These are phyloP conservation scores for Phthorimaea operculella DNA, from an alignment of 1,140 invertebrate species.

Conservation along the genomic window DNA sequence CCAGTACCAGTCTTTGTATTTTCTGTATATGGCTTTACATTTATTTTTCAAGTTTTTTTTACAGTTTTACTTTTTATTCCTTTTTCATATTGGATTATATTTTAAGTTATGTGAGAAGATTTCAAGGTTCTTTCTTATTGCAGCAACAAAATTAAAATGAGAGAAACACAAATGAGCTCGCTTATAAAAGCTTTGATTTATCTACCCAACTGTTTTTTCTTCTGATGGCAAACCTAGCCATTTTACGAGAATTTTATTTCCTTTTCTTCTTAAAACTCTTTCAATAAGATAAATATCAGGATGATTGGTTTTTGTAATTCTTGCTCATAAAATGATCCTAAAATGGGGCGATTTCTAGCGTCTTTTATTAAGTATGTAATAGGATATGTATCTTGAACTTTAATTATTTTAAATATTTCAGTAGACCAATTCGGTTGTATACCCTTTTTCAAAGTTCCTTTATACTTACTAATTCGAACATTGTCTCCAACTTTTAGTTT, in stretches of 20 bases:
- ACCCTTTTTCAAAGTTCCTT: slow-evolving; percentile 47
- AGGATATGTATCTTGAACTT: background rate
- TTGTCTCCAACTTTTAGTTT: slow-evolving; percentile 32
- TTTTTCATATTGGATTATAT: too few relatives aligned
- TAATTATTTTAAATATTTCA: slow-evolving; percentile 42
- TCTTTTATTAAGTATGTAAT: slow-evolving; percentile 17
- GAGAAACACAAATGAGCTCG: slow-evolving; percentile 24
- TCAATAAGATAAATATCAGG: slow-evolving; percentile 42
- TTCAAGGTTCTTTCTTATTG: too few relatives aligned
- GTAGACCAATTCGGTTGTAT: slow-evolving; percentile 48
- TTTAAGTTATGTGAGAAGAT: too few relatives aligned
- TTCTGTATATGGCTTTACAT: too few relatives aligned
- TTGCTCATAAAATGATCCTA: background rate
- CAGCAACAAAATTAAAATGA: too few relatives aligned
- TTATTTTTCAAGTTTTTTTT: slow-evolving; percentile 16
- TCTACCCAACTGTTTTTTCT: slow-evolving; percentile 39
- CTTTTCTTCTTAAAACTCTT: slow-evolving; percentile 31
- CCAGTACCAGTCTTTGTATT: slow-evolving; percentile 15
- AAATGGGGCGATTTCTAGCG: slow-evolving; percentile 21
- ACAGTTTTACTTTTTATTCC: slow-evolving; percentile 4
- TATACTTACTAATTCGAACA: slow-evolving; percentile 46
- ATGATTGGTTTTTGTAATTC: slow-evolving; percentile 1
- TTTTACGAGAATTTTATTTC: slow-evolving; percentile 39
- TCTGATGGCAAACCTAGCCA: slow-evolving; percentile 36
- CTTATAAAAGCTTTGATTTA: slow-evolving; percentile 11